These are phyloP conservation scores for Coleophora deauratella DNA, from an alignment of 2,888 invertebrate species.

Conservation along the genomic window DNA sequence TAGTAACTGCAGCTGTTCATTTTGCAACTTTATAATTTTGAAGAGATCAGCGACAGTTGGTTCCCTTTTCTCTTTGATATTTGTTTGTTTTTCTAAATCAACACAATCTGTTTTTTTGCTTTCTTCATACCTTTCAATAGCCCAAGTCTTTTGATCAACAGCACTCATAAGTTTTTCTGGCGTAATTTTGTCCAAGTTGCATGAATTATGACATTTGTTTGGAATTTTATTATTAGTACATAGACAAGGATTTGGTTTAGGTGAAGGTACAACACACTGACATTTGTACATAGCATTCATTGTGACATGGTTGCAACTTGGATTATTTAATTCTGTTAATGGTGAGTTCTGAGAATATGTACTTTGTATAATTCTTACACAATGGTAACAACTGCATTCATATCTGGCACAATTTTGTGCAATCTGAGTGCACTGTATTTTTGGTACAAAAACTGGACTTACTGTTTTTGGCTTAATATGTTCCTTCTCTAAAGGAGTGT, in stretches of 20 bases:
- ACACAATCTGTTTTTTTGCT: conserved; percentile 30
- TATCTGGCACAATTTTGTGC: conserved; percentile 7
- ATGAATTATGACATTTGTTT: conserved; percentile 5
- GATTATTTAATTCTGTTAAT: not conserved
- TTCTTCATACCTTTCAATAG: conserved; percentile 49
- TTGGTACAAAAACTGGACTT: not conserved
- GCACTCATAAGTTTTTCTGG: conserved; percentile 22
- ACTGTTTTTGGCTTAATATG: conserved; percentile 1
- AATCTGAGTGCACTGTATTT: not conserved
- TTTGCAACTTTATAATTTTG: conserved; percentile 78
- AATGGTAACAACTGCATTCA: conserved; percentile 46
- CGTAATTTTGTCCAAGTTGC: not conserved
- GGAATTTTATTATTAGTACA: not conserved
- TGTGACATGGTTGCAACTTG: not conserved
- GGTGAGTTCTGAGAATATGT: not conserved
- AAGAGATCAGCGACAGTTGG: conserved; percentile 75
- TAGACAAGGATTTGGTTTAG: not conserved
- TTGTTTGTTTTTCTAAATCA: conserved; percentile 43
- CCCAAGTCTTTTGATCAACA: conserved; percentile 52
- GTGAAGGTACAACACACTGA: not conserved
- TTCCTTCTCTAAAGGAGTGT: conserved; percentile 35
- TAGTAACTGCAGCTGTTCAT: conserved; percentile 76
- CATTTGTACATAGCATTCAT: not conserved
- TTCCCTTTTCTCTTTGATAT: conserved; percentile 57
- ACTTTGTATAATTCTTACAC: conserved; percentile 23